Evolutionary conservation across 2,113 vertebrate species (phyloP).

Genomic region (Syngnathoides biaculeatus): DNA sequence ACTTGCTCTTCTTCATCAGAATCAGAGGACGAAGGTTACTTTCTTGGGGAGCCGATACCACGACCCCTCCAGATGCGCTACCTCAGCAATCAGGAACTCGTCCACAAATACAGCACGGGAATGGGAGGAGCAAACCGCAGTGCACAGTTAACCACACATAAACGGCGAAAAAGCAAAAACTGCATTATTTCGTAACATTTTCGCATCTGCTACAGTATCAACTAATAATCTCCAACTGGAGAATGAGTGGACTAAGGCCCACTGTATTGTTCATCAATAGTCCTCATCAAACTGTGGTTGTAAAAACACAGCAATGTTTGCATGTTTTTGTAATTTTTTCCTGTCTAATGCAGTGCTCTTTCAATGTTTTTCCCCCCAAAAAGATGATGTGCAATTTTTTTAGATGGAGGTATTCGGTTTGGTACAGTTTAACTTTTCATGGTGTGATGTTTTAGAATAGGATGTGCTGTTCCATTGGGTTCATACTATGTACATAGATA

Average conservation of each 20-base stretch:
- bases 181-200: conserved; percentile 89
- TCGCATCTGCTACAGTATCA: conserved; percentile 17
- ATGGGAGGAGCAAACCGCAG: conserved; percentile 79
- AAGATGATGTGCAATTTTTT: conserved; percentile 56
- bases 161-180: conserved; percentile 98
- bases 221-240: conserved; percentile 37
- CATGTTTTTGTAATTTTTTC: conserved; percentile 58
- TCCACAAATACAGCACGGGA: conserved; percentile 85
- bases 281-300: conserved; percentile 55
- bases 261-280: conserved; percentile 2
- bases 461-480: conserved; percentile 55
- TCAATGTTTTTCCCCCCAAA: conserved; percentile 8
- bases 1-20: conserved; percentile 97
- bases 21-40: conserved; percentile 97
- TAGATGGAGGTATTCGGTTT: conserved; percentile 38
- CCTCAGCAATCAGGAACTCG: conserved; percentile 90
- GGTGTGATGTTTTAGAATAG: conserved; percentile 48
- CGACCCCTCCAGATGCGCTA: conserved; percentile 88
- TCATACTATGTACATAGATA: conserved; percentile 75
- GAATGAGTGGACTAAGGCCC: conserved; percentile 17
- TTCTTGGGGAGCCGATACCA: conserved; percentile 94
- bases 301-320: conserved; percentile 61
- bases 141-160: conserved; percentile 88
- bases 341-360: conserved; percentile 36
- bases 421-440: conserved; percentile 52